A percentile compares a stretch with the other conserved stretches of the same genome.
These are phyloP conservation scores for Sebastes itinus DNA, from an alignment of 2,797 vertebrate genomes.

Conservation along the genomic window DNA sequence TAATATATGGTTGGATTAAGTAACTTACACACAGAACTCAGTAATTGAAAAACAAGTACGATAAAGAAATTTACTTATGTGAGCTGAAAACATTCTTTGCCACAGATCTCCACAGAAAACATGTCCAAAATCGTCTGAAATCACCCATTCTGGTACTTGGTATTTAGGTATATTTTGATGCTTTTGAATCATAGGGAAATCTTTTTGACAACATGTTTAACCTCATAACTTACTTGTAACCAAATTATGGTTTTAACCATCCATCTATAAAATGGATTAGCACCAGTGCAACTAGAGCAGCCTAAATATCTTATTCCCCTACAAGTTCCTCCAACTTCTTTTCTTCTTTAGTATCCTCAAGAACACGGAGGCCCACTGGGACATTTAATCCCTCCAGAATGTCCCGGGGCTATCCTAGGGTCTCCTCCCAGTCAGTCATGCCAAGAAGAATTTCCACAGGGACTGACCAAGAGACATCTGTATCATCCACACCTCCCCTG, in stretches of 20 bases:
- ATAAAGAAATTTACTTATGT: too few relatives aligned
- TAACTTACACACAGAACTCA: too few relatives aligned
- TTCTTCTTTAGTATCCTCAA: constrained; percentile 19
- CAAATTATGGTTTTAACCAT: neutral
- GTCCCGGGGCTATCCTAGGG: constrained; percentile 1
- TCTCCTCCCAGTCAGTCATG: constrained; percentile 12
- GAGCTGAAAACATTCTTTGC: neutral
- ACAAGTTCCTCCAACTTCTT: neutral
- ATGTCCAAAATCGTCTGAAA: too few relatives aligned
- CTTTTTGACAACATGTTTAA: neutral
- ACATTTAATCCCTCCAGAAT: constrained; percentile 41
- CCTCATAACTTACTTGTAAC: neutral
- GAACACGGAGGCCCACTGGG: constrained; percentile 9
- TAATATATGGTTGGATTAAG: too few relatives aligned
- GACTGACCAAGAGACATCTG: constrained; percentile 28
- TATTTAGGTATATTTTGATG: neutral
- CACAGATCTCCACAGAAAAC: neutral
- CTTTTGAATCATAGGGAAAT: neutral
- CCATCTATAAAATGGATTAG: neutral
- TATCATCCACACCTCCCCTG: constrained; percentile 8
- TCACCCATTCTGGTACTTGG: too few relatives aligned
- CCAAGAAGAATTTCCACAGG: constrained; percentile 23
- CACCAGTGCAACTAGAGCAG: neutral
- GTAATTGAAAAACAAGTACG: too few relatives aligned
- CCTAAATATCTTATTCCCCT: neutral